Conservation (phyloP, 2,888 invertebrate genomes). For the Thereva unica region DNA sequence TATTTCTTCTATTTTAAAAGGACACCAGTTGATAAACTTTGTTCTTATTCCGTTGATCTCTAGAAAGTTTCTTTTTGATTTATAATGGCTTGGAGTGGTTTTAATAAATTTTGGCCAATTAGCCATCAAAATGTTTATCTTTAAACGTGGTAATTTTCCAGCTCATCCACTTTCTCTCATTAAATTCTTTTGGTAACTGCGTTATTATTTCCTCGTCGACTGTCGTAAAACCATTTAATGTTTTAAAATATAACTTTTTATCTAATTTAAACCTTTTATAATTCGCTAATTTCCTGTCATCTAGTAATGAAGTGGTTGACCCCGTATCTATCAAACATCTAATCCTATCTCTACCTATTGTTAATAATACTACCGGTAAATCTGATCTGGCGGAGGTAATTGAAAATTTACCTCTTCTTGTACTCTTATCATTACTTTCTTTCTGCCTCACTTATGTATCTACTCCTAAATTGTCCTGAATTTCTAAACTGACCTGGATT, state of each 20-base stretch:
- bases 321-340: slow-evolving; percentile 39
- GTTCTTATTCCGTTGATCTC: slow-evolving; percentile 34
- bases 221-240: slow-evolving; percentile 30
- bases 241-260: slow-evolving; percentile 34
- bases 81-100: slow-evolving; percentile 38
- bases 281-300: slow-evolving; percentile 31
- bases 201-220: slow-evolving; percentile 38
- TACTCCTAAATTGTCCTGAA: slow-evolving; percentile 18
- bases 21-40: slow-evolving; percentile 25
- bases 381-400: slow-evolving; percentile 27
- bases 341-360: slow-evolving; percentile 33
- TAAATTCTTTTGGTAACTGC: slow-evolving; percentile 38
- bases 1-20: slow-evolving; percentile 26
- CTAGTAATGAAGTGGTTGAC: slow-evolving; percentile 37
- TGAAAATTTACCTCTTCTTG: slow-evolving; percentile 42
- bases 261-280: slow-evolving; percentile 38
- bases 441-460: slow-evolving; percentile 28
- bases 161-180: slow-evolving; percentile 39
- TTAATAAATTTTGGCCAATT: slow-evolving; percentile 38
- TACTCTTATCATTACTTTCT: slow-evolving; percentile 11
- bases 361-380: slow-evolving; percentile 41
- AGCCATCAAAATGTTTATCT: slow-evolving; percentile 39
- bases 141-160: slow-evolving; percentile 38
- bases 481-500: slow-evolving; percentile 7
- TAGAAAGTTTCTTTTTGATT: slow-evolving; percentile 34